These are phyloP conservation scores for Turdus rufiventris DNA, from an alignment of 2,113 vertebrate genomes.

Conservation along the genomic window DNA sequence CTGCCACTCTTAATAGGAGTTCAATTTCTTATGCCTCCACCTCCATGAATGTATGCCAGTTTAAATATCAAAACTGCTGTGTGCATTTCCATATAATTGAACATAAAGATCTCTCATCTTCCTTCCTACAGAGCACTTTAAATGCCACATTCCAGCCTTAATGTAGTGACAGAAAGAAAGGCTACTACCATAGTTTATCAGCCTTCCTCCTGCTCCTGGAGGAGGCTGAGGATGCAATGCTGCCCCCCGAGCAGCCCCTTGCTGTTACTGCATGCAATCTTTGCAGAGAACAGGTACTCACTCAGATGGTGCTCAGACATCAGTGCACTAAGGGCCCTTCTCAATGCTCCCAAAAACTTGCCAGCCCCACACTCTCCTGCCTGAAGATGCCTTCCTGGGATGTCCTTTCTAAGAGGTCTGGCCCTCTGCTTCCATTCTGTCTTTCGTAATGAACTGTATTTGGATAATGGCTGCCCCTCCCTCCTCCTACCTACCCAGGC, in stretches of 20 bases:
- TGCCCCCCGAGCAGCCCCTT: neutral
- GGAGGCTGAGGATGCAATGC: neutral
- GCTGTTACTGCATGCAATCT: neutral
- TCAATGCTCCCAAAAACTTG: neutral
- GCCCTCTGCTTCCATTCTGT: neutral
- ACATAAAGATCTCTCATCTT: neutral
- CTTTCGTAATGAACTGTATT: neutral
- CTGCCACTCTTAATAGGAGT: neutral
- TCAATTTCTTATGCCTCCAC: neutral
- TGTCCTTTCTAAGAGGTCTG: neutral
- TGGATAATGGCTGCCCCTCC: neutral
- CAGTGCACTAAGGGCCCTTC: neutral
- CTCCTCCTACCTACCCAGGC: neutral
- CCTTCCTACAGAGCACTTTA: neutral
- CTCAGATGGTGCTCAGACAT: neutral
- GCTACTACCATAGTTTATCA: neutral
- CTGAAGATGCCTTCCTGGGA: neutral
- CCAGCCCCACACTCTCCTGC: neutral
- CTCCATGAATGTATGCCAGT: neutral
- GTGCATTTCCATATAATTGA: neutral
- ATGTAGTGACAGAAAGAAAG: neutral
- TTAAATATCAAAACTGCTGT: neutral
- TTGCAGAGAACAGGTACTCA: neutral
- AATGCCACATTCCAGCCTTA: neutral
- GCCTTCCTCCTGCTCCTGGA: accelerated